Evolutionary conservation across 1,140 invertebrate species (phyloP), one percentile per base, ranked within the genome.

Genomic region (Rhagoletis pomonella): DNA sequence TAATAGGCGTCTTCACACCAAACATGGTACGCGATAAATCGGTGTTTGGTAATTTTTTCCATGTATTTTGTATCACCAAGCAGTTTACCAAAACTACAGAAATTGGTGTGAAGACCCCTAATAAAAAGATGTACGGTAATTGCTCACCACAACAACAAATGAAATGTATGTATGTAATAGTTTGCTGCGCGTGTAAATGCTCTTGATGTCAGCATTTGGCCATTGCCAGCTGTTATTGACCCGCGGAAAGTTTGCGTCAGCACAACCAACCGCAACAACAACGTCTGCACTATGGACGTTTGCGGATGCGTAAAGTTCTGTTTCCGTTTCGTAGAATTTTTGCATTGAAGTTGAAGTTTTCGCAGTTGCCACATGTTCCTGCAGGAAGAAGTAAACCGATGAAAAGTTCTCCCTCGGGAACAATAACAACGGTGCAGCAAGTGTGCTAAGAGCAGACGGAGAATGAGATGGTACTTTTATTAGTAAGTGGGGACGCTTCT

Each of bases 151-250:
- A 62, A 7, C 60, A 62, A 14, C 60, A 62, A 62, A 10, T 55
- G 60, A 62, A 12, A 17, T 14, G 1, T 29, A 29, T 29, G 29
- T 29, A 29, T 29, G 60, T 9, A 62, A 17, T 2, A 62, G 17
- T 14, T 14, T 62, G 60, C 12, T 17, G 10, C 4, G 44, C 12
- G 44, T 47, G 67, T 73, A 47, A 4, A 73, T n/a, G 42, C 29
- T 73, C 44, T 47, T 73, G 67, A 73, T 39, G 42, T 39, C 42
- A 44, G 42, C 44, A 73, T 73, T 73, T 73, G 39, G 73, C 47
- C 12, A 47, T 55, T 9, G 73, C 12, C 73, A 55, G 47, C n/a
- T 81, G 73, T 81, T 81, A 81, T 55, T 81, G 50, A 55, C 73
- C 73, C 73, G 47, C 47, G 47, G 50, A 81, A 81, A 81, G 44